phyloP scores from a whole-genome alignment of 2,113 vertebrate species.

The Chrysemys picta region DNA sequence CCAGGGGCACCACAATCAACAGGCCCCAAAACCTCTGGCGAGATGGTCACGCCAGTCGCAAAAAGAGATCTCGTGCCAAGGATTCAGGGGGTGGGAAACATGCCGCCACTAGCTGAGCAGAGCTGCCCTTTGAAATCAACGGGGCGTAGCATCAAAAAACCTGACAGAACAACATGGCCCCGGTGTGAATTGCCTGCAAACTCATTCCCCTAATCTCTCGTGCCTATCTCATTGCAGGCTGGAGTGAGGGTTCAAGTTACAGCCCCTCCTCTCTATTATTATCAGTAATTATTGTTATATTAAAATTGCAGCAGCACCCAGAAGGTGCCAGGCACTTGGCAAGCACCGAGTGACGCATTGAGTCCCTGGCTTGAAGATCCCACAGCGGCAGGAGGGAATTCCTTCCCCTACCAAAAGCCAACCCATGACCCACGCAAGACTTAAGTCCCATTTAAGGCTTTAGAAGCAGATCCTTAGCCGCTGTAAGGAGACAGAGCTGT shows the following conservation, averaged over 20 bases:
- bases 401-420: not conserved
- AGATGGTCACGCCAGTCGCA: accelerated
- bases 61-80: not conserved
- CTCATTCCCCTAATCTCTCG: not conserved
- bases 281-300: accelerated
- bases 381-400: not conserved
- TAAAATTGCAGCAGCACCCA: accelerated
- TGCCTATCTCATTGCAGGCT: accelerated
- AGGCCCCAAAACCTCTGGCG: too few species aligned
- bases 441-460: not conserved
- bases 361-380: not conserved
- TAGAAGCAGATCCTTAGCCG: not conserved
- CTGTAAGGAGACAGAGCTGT: not conserved
- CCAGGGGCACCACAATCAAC: not conserved
- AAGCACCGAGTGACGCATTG: accelerated
- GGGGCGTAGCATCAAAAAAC: not conserved
- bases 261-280: not conserved
- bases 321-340: accelerated
- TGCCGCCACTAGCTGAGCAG: accelerated
- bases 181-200: not conserved
- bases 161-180: accelerated
- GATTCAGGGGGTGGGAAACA: accelerated
- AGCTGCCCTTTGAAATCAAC: not conserved
- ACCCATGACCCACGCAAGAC: not conserved
- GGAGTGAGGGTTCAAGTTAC: not conserved